Evolutionary conservation across 2,113 vertebrate genomes (phyloP).

Genomic region (Microtus richardsoni): DNA sequence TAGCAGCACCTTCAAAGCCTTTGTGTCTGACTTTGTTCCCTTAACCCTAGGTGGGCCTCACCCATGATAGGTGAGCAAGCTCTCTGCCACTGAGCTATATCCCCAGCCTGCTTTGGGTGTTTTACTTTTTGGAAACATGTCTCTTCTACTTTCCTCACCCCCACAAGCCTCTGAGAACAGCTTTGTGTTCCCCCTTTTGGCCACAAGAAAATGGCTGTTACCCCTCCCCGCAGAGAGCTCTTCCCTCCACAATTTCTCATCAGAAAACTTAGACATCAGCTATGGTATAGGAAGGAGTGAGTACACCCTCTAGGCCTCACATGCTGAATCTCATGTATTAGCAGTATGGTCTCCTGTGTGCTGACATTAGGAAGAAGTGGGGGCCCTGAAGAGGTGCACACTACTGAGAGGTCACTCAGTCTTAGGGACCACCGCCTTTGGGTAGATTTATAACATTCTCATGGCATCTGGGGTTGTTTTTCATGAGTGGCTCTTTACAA

Average conservation of each 20-base stretch:
- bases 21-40: not conserved
- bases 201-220: not conserved
- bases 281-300: not conserved
- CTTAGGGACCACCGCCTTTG: not conserved
- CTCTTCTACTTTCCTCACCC: not conserved
- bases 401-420: not conserved
- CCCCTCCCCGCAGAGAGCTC: too few relatives aligned
- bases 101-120: fast-evolving
- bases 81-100: not conserved
- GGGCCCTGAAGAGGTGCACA: not conserved
- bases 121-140: not conserved
- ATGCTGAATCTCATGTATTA: not conserved
- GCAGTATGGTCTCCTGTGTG: not conserved
- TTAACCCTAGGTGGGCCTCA: too few relatives aligned
- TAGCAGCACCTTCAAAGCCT: too few relatives aligned
- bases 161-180: not conserved
- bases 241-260: not conserved
- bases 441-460: not conserved
- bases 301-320: too few relatives aligned
- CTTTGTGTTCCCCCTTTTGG: not conserved
- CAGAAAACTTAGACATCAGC: not conserved
- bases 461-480: not conserved
- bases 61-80: not conserved
- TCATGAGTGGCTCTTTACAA: not conserved
- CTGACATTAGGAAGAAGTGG: not conserved